Evolutionary conservation across 2,797 vertebrate genomes (phyloP).

Genomic region (Erpetoichthys calabaricus): DNA sequence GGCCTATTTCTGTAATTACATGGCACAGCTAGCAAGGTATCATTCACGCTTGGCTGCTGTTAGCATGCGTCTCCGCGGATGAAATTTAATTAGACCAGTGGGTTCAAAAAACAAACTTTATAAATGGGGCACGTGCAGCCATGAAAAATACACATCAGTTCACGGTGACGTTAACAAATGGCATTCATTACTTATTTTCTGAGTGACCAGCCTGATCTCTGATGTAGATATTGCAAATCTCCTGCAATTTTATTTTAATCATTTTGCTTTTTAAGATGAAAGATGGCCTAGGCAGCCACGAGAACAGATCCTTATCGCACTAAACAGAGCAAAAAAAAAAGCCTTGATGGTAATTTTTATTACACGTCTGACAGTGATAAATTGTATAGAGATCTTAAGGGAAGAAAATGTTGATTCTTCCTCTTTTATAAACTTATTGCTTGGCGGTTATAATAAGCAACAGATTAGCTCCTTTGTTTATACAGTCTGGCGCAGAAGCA

Average conservation of each 20-base stretch:
- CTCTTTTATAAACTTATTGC: too few relatives aligned
- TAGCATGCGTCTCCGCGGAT: constrained; percentile 42
- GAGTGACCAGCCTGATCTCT: constrained; percentile 36
- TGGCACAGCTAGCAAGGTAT: constrained; percentile 38
- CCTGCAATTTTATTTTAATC: constrained; percentile 33
- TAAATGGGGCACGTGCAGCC: constrained; percentile 27
- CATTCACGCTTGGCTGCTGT: constrained; percentile 38
- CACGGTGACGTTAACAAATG: constrained; percentile 57
- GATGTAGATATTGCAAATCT: constrained; percentile 36
- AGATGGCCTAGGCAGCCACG: constrained; percentile 22
- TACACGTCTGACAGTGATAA: constrained; percentile 28
- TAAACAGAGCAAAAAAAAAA: too few relatives aligned
- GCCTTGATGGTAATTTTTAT: constrained; percentile 25
- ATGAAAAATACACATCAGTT: constrained; percentile 28
- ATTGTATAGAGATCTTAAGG: constrained; percentile 18
- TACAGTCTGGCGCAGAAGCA: too few relatives aligned
- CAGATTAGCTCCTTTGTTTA: too few relatives aligned
- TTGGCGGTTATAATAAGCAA: too few relatives aligned
- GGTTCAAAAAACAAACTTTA: constrained; percentile 28
- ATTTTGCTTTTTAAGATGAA: constrained; percentile 28
- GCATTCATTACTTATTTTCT: constrained; percentile 58
- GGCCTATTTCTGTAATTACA: constrained; percentile 34
- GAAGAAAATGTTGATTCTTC: too few relatives aligned
- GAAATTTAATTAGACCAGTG: constrained; percentile 62
- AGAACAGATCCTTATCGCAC: constrained; percentile 10